Evolutionary conservation across 2,888 invertebrate species (phyloP).

Genomic region (Limnephilus marmoratus): DNA sequence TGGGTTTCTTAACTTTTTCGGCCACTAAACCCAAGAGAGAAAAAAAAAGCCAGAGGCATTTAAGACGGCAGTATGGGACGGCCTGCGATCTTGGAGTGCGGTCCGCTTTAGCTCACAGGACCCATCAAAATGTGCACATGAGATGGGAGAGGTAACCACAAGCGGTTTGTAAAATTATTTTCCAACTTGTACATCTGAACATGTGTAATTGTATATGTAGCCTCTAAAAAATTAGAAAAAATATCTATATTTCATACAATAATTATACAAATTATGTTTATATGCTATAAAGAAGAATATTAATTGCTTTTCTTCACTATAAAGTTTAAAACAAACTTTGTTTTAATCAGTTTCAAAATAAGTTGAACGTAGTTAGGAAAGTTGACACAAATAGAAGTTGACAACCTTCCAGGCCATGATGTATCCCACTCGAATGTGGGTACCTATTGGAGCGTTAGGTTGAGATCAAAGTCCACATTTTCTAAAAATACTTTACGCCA

Average conservation of each 20-base stretch:
- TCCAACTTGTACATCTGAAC: not conserved
- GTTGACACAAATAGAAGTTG: not conserved
- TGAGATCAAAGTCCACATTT: not conserved
- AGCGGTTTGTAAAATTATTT: not conserved
- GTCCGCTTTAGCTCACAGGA: no score
- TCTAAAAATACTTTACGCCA: not conserved
- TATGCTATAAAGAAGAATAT: no score
- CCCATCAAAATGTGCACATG: no score
- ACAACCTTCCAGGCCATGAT: not conserved
- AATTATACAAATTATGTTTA: no score
- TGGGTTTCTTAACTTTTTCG: no score
- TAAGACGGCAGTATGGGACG: no score
- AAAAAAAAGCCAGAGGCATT: no score
- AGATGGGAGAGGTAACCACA: no score
- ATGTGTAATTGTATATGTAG: not conserved
- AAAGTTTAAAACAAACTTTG: no score
- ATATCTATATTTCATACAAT: not conserved
- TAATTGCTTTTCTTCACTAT: no score
- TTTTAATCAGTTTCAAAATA: not conserved
- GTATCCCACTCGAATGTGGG: not conserved
- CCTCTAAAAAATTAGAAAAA: not conserved
- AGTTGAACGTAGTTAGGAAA: not conserved
- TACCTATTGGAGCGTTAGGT: not conserved
- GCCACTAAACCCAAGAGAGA: no score
- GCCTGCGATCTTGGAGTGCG: no score